Percentiles rank a stretch among this genome's conserved stretches.
Conservation (phyloP, 2,113 vertebrate species). For the Sebastes schlegelii region DNA sequence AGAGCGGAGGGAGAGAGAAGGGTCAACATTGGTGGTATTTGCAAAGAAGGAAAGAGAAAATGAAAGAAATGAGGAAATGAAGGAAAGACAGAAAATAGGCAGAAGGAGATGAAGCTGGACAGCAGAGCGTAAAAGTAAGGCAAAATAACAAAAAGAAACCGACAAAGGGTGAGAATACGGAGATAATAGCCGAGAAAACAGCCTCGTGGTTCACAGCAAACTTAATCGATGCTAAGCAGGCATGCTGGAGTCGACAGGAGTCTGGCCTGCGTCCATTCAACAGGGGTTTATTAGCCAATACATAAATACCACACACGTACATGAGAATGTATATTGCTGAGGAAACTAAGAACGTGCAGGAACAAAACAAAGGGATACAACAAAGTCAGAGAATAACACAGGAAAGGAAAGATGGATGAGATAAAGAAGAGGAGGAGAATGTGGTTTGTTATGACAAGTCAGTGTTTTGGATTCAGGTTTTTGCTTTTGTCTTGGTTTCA, state of each 20-base stretch:
- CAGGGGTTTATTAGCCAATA: background rate
- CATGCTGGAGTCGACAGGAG: constrained; percentile 7
- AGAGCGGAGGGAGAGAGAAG: background rate
- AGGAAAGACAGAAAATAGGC: background rate
- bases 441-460: background rate
- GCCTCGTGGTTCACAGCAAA: constrained; percentile 9
- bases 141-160: background rate
- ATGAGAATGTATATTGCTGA: background rate
- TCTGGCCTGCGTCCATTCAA: constrained; percentile 8
- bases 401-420: background rate
- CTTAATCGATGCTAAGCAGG: constrained; percentile 14
- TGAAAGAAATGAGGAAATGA: background rate
- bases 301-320: constrained; percentile 1
- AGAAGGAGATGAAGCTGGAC: background rate
- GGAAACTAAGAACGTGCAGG: background rate
- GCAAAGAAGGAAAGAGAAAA: background rate
- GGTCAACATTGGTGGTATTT: constrained; percentile 5
- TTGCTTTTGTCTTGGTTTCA: no score
- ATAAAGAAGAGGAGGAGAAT: background rate
- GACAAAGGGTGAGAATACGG: background rate
- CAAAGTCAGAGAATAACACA: background rate
- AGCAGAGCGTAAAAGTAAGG: background rate
- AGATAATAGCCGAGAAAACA: background rate
- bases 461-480: background rate
- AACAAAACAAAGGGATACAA: background rate